phyloP scores from a whole-genome alignment of 2,797 vertebrate genomes.

The Spinibarbus caldwelli region DNA sequence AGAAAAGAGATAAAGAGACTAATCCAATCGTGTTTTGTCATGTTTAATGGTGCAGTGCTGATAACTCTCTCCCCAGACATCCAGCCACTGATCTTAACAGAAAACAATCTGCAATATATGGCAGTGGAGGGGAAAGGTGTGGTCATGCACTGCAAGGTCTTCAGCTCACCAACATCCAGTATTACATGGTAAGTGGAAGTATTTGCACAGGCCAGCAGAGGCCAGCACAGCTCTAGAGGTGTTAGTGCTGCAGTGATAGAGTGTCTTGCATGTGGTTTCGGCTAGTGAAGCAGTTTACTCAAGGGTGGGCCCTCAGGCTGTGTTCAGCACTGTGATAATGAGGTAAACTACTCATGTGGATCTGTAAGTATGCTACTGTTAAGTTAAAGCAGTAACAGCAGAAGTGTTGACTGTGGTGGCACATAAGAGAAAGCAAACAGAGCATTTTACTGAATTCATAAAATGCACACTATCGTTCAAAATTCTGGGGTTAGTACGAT shows the following conservation, averaged over 20 bases:
- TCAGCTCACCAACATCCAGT: conserved; percentile 86
- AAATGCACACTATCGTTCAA: not conserved
- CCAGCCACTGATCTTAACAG: conserved; percentile 87
- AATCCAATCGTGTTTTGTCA: not conserved
- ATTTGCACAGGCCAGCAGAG: conserved; percentile 68
- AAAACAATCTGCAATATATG: conserved; percentile 82
- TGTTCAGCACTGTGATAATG: conserved; percentile 29
- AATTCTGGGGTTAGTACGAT: not conserved
- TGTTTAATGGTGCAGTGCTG: conserved; percentile 37
- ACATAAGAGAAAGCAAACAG: not conserved
- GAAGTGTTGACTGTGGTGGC: conserved; percentile 13
- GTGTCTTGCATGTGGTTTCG: not conserved
- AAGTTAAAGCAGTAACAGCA: conserved; percentile 20
- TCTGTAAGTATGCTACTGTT: conserved; percentile 21
- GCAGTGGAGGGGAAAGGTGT: conserved; percentile 81
- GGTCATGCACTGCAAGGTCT: conserved; percentile 86
- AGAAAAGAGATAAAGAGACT: conserved; percentile 24
- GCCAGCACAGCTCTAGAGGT: conserved; percentile 59
- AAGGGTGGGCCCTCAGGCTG: conserved; percentile 18
- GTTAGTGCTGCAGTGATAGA: not conserved
- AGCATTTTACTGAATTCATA: conserved; percentile 4
- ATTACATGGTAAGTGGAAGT: conserved; percentile 84
- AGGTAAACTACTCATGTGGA: conserved; percentile 41
- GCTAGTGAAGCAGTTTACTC: conserved; percentile 23
- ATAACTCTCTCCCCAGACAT: conserved; percentile 79